Conservation (phyloP, 2,113 vertebrate species). For the Alouatta palliata region DNA sequence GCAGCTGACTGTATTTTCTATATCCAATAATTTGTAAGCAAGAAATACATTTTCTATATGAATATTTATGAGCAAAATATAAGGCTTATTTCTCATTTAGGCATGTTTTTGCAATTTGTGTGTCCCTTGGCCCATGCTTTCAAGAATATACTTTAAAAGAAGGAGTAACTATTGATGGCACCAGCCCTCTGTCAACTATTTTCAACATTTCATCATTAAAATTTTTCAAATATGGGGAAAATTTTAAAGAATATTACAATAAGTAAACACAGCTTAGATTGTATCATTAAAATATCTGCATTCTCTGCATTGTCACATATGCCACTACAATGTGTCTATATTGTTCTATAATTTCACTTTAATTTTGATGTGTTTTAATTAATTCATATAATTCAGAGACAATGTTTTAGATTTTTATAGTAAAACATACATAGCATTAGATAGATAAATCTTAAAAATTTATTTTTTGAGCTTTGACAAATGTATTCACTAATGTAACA, state of each 20-base stretch:
- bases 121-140: not conserved
- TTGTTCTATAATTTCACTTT: not conserved
- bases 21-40: not conserved
- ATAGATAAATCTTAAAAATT: not conserved
- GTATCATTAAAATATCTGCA: not conserved
- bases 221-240: not conserved
- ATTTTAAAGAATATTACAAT: not conserved
- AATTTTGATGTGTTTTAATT: not conserved
- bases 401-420: not conserved
- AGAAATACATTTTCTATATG: not conserved
- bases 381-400: not conserved
- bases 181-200: not conserved
- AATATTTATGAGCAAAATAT: not conserved
- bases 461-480: not conserved
- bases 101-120: not conserved
- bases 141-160: not conserved
- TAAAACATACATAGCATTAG: not conserved
- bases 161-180: not conserved
- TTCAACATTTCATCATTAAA: not conserved
- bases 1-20: not conserved
- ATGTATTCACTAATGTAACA: not conserved
- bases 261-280: not conserved
- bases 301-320: not conserved
- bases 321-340: not conserved
- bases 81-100: not conserved